Percentiles rank a stretch among this genome's conserved stretches.
Conservation (phyloP, 2,797 vertebrate genomes). For the Neosilurus hyrtlii region DNA sequence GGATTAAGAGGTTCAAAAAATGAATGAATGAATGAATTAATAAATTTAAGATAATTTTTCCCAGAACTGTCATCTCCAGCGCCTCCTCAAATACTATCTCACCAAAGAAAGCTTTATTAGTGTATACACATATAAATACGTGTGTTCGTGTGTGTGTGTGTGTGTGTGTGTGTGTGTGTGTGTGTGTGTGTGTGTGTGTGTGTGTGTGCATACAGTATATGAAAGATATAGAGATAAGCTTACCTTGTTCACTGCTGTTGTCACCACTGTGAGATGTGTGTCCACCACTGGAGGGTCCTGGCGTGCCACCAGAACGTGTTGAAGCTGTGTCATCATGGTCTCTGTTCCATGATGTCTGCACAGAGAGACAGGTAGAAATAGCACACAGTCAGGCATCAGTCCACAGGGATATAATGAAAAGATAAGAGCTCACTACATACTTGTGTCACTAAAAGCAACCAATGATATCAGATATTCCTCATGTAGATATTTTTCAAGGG, state of each 20-base stretch:
- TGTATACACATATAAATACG: not conserved
- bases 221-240: slow-evolving; percentile 53
- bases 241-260: slow-evolving; percentile 99
- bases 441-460: slow-evolving; percentile 45
- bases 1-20: too few species aligned
- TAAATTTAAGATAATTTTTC: slow-evolving; percentile 38
- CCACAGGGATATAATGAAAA: slow-evolving; percentile 36
- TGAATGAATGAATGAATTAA: slow-evolving; percentile 26
- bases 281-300: slow-evolving; percentile 94
- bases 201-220: not conserved
- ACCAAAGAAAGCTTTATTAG: slow-evolving; percentile 37
- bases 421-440: slow-evolving; percentile 40
- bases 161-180: not conserved
- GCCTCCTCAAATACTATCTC: slow-evolving; percentile 30
- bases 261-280: slow-evolving; percentile 98
- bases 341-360: slow-evolving; percentile 97
- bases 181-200: not conserved
- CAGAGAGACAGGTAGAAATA: slow-evolving; percentile 15
- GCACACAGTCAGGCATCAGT: slow-evolving; percentile 43
- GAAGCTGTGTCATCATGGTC: slow-evolving; percentile 98
- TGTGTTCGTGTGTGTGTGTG: too few species aligned
- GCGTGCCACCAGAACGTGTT: slow-evolving; percentile 94
- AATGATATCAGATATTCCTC: slow-evolving; percentile 49
- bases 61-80: slow-evolving; percentile 37
- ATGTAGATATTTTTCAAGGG: slow-evolving; percentile 34